These are phyloP conservation scores for Ceyx cyanopectus DNA, from an alignment of 2,113 vertebrate species.

Conservation along the genomic window DNA sequence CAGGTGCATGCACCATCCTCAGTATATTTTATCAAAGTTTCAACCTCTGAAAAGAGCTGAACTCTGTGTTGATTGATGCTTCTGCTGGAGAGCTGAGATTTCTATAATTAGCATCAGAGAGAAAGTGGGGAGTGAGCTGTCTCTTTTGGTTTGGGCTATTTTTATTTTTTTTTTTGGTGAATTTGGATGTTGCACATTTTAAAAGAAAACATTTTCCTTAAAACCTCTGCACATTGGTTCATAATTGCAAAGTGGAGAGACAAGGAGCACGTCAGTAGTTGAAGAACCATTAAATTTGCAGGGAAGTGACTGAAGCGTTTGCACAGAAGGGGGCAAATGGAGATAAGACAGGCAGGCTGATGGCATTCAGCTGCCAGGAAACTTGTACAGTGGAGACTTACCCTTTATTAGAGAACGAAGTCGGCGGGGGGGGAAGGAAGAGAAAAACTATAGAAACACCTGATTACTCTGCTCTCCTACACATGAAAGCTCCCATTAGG, in stretches of 20 bases:
- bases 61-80: neutral
- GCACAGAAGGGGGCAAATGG: slow-evolving; percentile 64
- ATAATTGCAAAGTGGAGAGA: slow-evolving; percentile 8
- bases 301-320: slow-evolving; percentile 32
- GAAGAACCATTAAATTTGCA: slow-evolving; percentile 37
- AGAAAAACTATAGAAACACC: neutral
- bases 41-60: neutral
- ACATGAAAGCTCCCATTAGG: neutral
- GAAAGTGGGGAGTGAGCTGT: neutral
- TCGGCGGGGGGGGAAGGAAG: too few relatives aligned
- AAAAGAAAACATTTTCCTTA: slow-evolving; percentile 4
- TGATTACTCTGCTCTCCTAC: neutral
- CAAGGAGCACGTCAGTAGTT: neutral
- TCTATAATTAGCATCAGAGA: neutral
- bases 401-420: neutral
- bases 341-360: slow-evolving; percentile 37
- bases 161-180: neutral
- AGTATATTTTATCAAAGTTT: neutral
- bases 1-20: neutral
- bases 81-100: neutral
- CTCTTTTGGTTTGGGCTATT: neutral
- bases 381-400: neutral
- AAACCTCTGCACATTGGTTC: neutral
- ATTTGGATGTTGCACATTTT: neutral
- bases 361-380: neutral